Percentiles rank a stretch among this genome's conserved stretches.
These are phyloP conservation scores for Neomicropteryx cornuta DNA, from an alignment of 1,140 invertebrate genomes.

Conservation along the genomic window DNA sequence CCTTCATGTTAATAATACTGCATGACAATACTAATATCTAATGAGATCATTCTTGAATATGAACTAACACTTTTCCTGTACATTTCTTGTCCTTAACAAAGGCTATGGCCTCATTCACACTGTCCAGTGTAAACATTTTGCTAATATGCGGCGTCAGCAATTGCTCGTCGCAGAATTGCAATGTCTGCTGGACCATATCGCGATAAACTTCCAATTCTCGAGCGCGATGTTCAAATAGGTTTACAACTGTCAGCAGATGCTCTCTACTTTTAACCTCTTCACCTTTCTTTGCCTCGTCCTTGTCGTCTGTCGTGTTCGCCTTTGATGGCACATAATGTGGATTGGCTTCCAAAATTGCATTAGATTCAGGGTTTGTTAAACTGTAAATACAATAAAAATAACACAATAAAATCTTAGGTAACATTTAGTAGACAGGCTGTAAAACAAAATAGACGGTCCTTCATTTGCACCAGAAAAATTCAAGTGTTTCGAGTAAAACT, in stretches of 20 bases:
- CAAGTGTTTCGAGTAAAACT: too few species aligned
- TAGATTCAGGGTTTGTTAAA: too few species aligned
- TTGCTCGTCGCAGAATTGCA: slow-evolving; percentile 38
- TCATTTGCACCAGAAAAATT: too few species aligned
- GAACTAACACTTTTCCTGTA: slow-evolving; percentile 40
- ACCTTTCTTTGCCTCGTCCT: slow-evolving; percentile 6
- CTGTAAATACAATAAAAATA: too few species aligned
- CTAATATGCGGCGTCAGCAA: slow-evolving; percentile 38
- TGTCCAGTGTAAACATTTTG: slow-evolving; percentile 30
- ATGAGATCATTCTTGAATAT: too few species aligned
- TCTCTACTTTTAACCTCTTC: slow-evolving; percentile 7
- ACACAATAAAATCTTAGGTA: too few species aligned
- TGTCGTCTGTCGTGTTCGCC: not conserved
- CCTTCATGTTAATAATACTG: too few species aligned
- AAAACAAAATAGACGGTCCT: too few species aligned
- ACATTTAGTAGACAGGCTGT: too few species aligned
- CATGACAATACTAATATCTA: too few species aligned
- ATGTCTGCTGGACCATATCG: slow-evolving; percentile 31
- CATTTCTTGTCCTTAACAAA: slow-evolving; percentile 35
- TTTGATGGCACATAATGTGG: too few species aligned
- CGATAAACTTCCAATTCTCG: slow-evolving; percentile 22
- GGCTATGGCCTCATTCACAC: slow-evolving; percentile 38
- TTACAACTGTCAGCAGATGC: slow-evolving; percentile 10
- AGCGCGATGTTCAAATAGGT: slow-evolving; percentile 15
- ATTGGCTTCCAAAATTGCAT: too few species aligned